These are phyloP conservation scores for Julus scanicus DNA, from an alignment of 2,888 invertebrate genomes.

Conservation along the genomic window DNA sequence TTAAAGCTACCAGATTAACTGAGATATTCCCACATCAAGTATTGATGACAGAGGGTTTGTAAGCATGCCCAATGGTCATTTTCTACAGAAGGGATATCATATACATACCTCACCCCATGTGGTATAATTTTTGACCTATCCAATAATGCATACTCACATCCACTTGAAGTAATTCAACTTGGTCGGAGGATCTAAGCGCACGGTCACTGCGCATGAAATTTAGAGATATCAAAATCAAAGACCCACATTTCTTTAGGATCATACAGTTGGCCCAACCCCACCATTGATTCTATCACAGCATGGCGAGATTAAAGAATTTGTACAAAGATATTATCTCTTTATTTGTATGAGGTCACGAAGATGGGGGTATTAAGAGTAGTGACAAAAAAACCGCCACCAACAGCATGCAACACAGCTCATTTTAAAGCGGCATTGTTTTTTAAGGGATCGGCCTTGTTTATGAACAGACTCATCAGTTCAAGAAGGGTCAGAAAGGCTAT, in stretches of 20 bases:
- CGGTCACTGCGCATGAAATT: neutral
- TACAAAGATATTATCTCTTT: neutral
- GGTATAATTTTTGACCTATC: neutral
- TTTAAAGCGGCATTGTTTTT: neutral
- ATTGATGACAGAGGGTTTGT: no score
- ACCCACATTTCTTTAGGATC: no score
- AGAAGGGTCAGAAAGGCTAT: neutral
- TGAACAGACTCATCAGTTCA: conserved; percentile 33
- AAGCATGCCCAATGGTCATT: no score
- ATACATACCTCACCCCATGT: neutral
- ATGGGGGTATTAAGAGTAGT: neutral
- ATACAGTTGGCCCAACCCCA: neutral
- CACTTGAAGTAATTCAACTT: neutral
- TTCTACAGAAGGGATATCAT: neutral
- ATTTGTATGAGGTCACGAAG: conserved; percentile 18
- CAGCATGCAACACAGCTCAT: neutral
- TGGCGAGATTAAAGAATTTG: conserved; percentile 20
- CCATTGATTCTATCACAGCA: neutral
- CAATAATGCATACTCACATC: neutral
- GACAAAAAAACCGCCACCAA: neutral
- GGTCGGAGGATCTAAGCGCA: neutral
- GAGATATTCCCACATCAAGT: no score
- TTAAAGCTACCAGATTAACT: no score
- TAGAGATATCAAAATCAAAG: neutral
- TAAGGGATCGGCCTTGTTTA: conserved; percentile 2